Percentiles rank a stretch among this genome's conserved stretches.
phyloP scores from a whole-genome alignment of 1,140 invertebrate species.

The Colletes latitarsis region DNA sequence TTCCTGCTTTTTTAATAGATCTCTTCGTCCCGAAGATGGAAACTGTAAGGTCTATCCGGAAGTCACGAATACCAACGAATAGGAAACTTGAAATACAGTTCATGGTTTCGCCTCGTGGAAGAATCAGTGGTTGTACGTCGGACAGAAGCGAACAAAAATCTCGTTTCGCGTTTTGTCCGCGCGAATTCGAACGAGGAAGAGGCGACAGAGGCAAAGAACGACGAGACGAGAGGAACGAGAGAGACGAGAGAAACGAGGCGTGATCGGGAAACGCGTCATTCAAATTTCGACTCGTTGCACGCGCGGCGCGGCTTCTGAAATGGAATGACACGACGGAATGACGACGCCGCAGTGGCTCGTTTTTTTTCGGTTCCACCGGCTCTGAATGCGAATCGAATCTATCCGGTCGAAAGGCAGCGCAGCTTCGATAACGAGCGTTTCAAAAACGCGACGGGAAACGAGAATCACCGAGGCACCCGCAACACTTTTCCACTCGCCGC shows the following conservation, averaged over 20 bases:
- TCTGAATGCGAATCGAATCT: conserved; percentile 43
- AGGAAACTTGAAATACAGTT: no score
- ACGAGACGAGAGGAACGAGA: no score
- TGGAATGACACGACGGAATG: conserved; percentile 55
- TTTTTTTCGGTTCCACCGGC: conserved; percentile 1
- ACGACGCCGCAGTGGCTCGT: conserved; percentile 33
- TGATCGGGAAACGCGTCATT: conserved; percentile 53
- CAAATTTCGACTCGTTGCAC: conserved; percentile 49
- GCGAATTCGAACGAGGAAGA: conserved; percentile 13
- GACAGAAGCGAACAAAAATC: conserved; percentile 17
- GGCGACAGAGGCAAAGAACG: background rate
- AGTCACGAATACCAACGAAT: no score
- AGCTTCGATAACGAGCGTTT: conserved; percentile 36
- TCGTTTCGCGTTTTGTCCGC: conserved; percentile 22
- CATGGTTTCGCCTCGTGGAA: background rate
- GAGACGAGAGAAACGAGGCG: background rate
- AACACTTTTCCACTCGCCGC: background rate
- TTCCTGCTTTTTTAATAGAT: no score
- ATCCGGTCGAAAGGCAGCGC: conserved; percentile 40
- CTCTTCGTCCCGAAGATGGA: no score
- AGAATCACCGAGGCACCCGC: background rate
- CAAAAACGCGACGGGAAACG: conserved; percentile 8
- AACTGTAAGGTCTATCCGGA: no score
- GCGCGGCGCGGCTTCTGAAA: conserved; percentile 29
- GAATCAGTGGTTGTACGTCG: background rate